A percentile compares a stretch with the other conserved stretches of the same genome.
Conservation (phyloP, 2,888 invertebrate genomes). For the Lithophane ornitopus region DNA sequence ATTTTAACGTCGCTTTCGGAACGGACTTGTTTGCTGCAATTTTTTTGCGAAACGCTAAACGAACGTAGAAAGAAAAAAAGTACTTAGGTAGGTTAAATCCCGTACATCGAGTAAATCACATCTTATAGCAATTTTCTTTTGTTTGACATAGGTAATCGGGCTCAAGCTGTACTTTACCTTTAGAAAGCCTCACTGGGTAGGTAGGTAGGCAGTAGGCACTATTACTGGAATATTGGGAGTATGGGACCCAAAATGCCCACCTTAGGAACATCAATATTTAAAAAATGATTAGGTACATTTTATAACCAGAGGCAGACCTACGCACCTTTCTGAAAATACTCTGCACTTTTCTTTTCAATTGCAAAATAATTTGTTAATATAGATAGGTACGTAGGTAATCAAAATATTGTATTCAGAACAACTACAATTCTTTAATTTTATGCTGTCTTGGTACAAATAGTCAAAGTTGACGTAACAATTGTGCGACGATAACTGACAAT, state of each 20-base stretch:
- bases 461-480: constrained; percentile 63
- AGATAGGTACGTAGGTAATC: background rate
- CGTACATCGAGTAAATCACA: no score
- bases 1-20: constrained; percentile 22
- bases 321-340: background rate
- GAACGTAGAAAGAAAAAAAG: background rate
- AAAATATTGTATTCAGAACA: constrained; percentile 11
- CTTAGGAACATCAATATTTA: no score
- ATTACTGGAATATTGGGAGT: background rate
- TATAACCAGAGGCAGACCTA: background rate
- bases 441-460: constrained; percentile 57
- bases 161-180: background rate
- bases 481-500: constrained; percentile 15
- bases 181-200: background rate
- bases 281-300: background rate
- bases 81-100: no score
- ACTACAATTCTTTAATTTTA: constrained; percentile 45
- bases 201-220: no score
- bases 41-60: background rate
- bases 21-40: background rate
- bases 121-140: background rate
- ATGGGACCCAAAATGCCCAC: background rate
- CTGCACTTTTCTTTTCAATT: background rate
- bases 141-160: background rate
- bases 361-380: no score